These are phyloP conservation scores for Columbina picui DNA, from an alignment of 2,113 vertebrate genomes.

Conservation along the genomic window DNA sequence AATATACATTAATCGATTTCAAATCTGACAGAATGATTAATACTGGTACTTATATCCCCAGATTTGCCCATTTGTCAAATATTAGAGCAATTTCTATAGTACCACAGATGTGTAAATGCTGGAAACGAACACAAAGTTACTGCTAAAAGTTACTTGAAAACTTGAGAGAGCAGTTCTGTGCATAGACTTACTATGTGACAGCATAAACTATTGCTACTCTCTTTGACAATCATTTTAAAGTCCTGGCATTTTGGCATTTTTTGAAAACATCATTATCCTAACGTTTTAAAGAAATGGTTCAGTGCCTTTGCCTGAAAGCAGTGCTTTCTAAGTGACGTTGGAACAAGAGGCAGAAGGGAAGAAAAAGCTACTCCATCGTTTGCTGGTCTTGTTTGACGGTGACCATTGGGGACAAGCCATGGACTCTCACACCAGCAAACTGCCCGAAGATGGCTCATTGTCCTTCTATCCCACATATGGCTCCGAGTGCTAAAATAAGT, in stretches of 20 bases:
- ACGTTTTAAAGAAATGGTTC: neutral
- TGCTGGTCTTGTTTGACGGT: neutral
- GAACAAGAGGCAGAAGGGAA: neutral
- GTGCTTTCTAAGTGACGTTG: neutral
- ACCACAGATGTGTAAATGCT: neutral
- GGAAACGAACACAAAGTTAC: neutral
- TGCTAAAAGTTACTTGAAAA: neutral
- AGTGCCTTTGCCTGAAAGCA: neutral
- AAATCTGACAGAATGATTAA: neutral
- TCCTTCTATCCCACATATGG: neutral
- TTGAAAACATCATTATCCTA: neutral
- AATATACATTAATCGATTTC: neutral
- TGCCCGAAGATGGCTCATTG: neutral
- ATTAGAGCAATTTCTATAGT: neutral
- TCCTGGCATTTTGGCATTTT: neutral
- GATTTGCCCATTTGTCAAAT: conserved; percentile 2
- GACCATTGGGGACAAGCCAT: neutral
- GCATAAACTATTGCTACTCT: neutral
- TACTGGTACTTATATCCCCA: neutral
- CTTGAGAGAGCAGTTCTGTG: neutral
- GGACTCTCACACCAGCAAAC: neutral
- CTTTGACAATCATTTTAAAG: neutral
- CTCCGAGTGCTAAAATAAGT: neutral
- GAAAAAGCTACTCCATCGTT: neutral
- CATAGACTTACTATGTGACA: neutral